Conservation (phyloP, 2,888 invertebrate species). For the Volucella inflata region DNA sequence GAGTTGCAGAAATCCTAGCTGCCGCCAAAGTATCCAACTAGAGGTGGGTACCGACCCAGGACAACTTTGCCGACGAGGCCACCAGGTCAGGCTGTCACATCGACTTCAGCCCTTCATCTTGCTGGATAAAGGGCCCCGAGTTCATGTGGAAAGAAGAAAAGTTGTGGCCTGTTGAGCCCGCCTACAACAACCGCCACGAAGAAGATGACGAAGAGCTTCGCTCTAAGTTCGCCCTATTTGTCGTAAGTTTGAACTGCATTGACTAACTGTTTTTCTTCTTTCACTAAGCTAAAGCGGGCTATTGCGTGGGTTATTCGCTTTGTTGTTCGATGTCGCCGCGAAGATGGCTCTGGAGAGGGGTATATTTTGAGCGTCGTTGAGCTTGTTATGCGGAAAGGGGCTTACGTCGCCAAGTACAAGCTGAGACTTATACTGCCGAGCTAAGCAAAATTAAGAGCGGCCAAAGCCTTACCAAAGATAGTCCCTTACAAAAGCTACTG, state of each 20-base stretch:
- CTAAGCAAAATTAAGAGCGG: too few species aligned
- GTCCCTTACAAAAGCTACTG: too few species aligned
- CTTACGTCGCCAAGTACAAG: not conserved
- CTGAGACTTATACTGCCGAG: not conserved
- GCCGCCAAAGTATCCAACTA: too few species aligned
- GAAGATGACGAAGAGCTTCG: slow-evolving; percentile 67
- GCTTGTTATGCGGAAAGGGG: not conserved
- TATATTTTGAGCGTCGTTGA: too few species aligned
- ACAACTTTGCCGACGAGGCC: slow-evolving; percentile 77
- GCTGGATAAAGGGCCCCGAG: slow-evolving; percentile 46
- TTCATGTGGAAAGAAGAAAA: slow-evolving; percentile 23
- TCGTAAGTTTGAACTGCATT: too few species aligned
- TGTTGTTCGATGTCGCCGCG: too few species aligned
- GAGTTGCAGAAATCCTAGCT: not conserved
- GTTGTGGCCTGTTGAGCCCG: slow-evolving; percentile 27
- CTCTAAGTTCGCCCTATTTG: slow-evolving; percentile 21
- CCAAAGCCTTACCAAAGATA: too few species aligned
- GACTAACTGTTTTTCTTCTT: too few species aligned
- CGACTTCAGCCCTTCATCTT: slow-evolving; percentile 42
- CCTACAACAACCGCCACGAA: slow-evolving; percentile 3
- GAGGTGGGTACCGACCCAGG: slow-evolving; percentile 75
- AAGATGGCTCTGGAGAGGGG: too few species aligned
- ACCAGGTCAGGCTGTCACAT: slow-evolving; percentile 53
- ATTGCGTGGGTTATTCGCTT: not conserved
- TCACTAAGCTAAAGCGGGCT: not conserved